Base-by-base conservation (phyloP, 1,140 invertebrate genomes). In the Meloidogyne chitwoodi region DNA sequence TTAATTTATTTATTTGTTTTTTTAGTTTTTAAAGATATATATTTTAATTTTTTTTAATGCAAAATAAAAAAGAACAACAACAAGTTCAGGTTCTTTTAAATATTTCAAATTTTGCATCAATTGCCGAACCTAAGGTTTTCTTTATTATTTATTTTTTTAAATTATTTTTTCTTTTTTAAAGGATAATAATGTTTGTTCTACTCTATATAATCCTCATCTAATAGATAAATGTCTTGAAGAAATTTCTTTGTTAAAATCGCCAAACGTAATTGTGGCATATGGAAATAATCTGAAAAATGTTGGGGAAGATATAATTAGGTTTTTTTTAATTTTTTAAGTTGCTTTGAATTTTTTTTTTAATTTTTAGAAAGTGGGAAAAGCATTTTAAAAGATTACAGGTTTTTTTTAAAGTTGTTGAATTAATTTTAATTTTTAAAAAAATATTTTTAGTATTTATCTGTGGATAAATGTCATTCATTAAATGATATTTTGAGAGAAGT, bases 401-500 rank as follows among this genome's bases (percentile, higher is more conserved):
- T 38, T 34, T 24, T 11, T 11, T 38, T 74, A 22, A 31, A 31
- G 19, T 27, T 29, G 10, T 11, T 22, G 24, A 27, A 14, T 16
- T 29, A 5, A 24, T 14, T 71, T 41, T 75, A 75, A 26, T 16
- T 44, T 10, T 3, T 1, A 70, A 70, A 31, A 38, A n/a, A 31
- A 31, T 64, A 31, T 26, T 24, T 26, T 41, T 29, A 74, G 73
- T 22, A 27, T 27, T 31, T 76, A 24, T 24, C 34, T 16, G 65
- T 76, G 1, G 24, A 69, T 0, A 38, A 76, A 27, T 77, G 76
- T 26, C 26, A 48, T 44, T 68, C 72, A n/a, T 2, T 77, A 16
- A 77, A 77, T 19, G 76, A 77, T 41, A 67, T 77, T 38, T 29
- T 78, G 11, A 71, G 77, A 26, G 73, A 78, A 73, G 68, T 78